Conservation (phyloP, 2,888 invertebrate species). For the Diarsia rubi region DNA sequence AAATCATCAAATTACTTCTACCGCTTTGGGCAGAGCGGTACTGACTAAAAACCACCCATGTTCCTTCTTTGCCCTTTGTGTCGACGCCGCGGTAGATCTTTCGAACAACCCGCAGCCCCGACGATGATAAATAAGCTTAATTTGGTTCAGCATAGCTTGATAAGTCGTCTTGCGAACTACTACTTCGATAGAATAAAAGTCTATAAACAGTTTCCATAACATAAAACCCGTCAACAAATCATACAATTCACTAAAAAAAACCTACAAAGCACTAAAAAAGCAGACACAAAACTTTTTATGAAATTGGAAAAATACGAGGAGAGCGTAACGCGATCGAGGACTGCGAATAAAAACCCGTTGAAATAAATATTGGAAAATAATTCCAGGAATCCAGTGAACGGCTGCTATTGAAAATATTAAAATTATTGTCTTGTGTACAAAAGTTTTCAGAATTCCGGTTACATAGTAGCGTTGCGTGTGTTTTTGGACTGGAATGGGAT, state of each 20-base stretch:
- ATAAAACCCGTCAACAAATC: slow-evolving; percentile 13
- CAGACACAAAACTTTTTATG: slow-evolving; percentile 62
- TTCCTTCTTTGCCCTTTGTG: too few relatives aligned
- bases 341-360: slow-evolving; percentile 59
- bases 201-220: neutral
- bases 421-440: slow-evolving; percentile 56
- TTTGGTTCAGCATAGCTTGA: too few relatives aligned
- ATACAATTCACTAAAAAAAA: slow-evolving; percentile 1
- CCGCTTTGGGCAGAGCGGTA: too few relatives aligned
- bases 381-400: slow-evolving; percentile 50
- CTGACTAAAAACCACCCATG: too few relatives aligned
- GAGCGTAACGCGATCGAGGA: slow-evolving; percentile 50
- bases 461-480: slow-evolving; percentile 26
- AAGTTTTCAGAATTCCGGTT: slow-evolving; percentile 45
- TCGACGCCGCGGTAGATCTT: too few relatives aligned
- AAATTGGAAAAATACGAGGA: slow-evolving; percentile 67
- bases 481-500: slow-evolving; percentile 16
- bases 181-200: neutral
- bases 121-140: too few relatives aligned
- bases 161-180: too few relatives aligned
- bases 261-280: neutral
- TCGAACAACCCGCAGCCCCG: too few relatives aligned
- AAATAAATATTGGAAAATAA: slow-evolving; percentile 68
- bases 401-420: slow-evolving; percentile 64
- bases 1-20: too few relatives aligned